Evolutionary conservation across 2,113 vertebrate species (phyloP).

Genomic region (Python bivittatus): DNA sequence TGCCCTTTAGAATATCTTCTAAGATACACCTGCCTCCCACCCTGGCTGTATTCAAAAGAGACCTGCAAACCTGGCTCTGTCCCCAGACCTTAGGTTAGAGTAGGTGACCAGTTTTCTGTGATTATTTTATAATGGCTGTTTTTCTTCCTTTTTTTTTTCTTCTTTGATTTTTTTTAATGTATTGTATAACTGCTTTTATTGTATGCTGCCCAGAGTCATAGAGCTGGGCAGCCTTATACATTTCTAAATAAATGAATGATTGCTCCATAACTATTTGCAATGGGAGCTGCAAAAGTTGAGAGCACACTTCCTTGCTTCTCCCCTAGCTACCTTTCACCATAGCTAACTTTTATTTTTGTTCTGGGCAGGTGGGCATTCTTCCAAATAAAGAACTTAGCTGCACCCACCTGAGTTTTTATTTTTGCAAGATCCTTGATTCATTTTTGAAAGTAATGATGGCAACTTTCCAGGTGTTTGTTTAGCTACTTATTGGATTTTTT

Average conservation of each 20-base stretch:
- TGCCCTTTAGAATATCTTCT: not conserved
- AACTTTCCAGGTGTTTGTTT: not conserved
- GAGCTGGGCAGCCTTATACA: not conserved
- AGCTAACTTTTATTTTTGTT: not conserved
- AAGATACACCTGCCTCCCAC: not conserved
- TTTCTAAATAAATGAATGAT: not conserved
- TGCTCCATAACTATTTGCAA: not conserved
- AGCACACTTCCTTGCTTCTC: not conserved
- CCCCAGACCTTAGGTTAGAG: not conserved
- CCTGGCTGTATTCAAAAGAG: not conserved
- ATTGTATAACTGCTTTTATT: not conserved
- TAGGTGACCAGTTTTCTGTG: not conserved
- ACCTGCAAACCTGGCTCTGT: not conserved
- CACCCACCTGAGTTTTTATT: not conserved
- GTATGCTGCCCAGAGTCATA: not conserved
- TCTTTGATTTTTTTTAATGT: not conserved
- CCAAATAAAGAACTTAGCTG: not conserved
- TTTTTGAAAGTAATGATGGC: not conserved
- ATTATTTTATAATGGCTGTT: not conserved
- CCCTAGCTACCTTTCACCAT: not conserved
- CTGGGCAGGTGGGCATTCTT: not conserved
- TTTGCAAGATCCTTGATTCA: not conserved
- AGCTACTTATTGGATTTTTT: not conserved
- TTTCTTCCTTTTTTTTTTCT: not conserved
- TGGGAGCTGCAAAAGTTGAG: not conserved